Evolutionary conservation across 2,888 invertebrate species (phyloP).

Genomic region (Hyalella azteca): DNA sequence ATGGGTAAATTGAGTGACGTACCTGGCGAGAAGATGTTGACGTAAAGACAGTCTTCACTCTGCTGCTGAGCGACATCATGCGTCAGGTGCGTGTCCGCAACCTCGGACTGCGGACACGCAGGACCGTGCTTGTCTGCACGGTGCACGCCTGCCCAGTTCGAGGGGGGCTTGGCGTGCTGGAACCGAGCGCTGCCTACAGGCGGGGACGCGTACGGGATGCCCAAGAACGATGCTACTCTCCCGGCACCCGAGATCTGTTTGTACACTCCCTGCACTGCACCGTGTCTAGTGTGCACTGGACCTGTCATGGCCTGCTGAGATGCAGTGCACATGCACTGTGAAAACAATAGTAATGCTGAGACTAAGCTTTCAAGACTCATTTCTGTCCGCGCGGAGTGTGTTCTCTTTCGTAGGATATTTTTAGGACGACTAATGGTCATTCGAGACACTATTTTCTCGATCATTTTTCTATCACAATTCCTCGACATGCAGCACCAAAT

Average conservation of each 20-base stretch:
- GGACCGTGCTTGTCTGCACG: conserved; percentile 10
- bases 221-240: conserved; percentile 14
- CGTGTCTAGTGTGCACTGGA: background rate
- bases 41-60: conserved; percentile 31
- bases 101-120: background rate
- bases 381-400: too few species aligned
- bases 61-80: conserved; percentile 1
- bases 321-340: background rate
- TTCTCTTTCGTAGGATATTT: too few species aligned
- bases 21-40: conserved; percentile 35
- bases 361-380: too few species aligned
- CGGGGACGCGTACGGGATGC: conserved; percentile 13
- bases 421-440: too few species aligned
- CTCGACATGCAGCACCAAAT: too few species aligned
- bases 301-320: conserved; percentile 9
- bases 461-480: too few species aligned
- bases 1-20: background rate
- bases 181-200: background rate
- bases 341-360: background rate
- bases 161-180: conserved; percentile 15
- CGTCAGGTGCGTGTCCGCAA: background rate
- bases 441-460: too few species aligned
- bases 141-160: conserved; percentile 12
- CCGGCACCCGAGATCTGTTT: background rate
- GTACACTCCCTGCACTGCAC: background rate